Conservation (phyloP, 2,797 vertebrate genomes). For the Malacoraja senta region DNA sequence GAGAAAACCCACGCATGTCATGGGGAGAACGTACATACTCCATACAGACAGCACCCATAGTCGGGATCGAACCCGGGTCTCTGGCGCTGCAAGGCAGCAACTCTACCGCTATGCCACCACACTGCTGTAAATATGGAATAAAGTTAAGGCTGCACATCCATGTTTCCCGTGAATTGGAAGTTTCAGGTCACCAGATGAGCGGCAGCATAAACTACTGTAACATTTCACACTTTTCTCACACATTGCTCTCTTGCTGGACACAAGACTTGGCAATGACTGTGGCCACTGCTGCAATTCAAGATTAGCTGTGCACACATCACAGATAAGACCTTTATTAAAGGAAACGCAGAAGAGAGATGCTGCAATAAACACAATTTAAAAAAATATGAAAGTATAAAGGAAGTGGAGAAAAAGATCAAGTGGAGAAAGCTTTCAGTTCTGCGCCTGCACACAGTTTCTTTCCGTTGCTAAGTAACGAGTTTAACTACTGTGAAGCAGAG, state of each 20-base stretch:
- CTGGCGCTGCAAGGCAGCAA: too few relatives aligned
- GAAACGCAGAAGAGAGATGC: background rate
- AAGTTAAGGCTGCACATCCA: background rate
- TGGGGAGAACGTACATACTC: too few relatives aligned
- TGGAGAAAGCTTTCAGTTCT: background rate
- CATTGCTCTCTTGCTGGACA: background rate
- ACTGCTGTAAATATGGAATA: background rate
- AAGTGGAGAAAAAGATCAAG: background rate
- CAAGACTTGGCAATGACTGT: background rate
- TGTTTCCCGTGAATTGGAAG: background rate
- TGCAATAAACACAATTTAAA: background rate
- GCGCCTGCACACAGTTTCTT: background rate
- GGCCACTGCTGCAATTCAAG: background rate
- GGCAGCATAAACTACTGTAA: background rate
- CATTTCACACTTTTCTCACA: too few relatives aligned
- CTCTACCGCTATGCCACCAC: too few relatives aligned
- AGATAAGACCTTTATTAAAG: background rate
- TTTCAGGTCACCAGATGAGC: background rate
- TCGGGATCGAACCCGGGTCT: too few relatives aligned
- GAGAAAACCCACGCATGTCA: too few relatives aligned
- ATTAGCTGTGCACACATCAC: too few relatives aligned
- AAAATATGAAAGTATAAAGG: background rate
- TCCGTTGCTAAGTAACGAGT: constrained; percentile 3
- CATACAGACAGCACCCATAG: too few relatives aligned
- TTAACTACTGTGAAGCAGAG: background rate